These are phyloP conservation scores for Psittacus erithacus DNA, from an alignment of 2,113 vertebrate genomes.

Conservation along the genomic window DNA sequence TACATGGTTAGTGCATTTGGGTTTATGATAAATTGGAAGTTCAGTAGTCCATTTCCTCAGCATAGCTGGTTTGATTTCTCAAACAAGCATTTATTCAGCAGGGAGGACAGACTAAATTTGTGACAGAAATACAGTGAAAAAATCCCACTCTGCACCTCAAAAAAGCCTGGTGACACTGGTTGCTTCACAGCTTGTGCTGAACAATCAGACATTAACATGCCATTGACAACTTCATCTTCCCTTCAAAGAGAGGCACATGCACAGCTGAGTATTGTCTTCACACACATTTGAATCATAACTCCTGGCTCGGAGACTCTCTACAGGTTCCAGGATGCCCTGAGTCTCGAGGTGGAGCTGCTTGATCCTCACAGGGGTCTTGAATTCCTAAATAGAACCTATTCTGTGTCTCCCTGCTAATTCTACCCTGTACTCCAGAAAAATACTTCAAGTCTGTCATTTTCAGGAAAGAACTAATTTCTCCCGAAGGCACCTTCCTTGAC, in stretches of 20 bases:
- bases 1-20: not conserved
- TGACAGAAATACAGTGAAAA: not conserved
- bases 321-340: not conserved
- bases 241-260: not conserved
- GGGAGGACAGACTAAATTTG: not conserved
- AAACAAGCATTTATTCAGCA: not conserved
- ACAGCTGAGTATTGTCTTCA: not conserved
- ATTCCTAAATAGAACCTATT: not conserved
- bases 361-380: fast-evolving
- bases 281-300: not conserved
- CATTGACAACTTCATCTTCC: not conserved
- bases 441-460: not conserved
- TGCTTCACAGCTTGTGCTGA: not conserved
- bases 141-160: not conserved
- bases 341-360: not conserved
- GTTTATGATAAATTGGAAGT: not conserved
- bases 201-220: fast-evolving
- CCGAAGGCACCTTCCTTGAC: not conserved
- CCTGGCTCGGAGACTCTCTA: not conserved
- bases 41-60: not conserved
- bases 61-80: not conserved
- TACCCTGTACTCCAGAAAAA: not conserved
- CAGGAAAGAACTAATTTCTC: not conserved
- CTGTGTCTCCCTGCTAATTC: not conserved
- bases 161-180: not conserved